These are phyloP conservation scores for Fistularia tabacaria DNA, from an alignment of 2,797 vertebrate species.

Conservation along the genomic window DNA sequence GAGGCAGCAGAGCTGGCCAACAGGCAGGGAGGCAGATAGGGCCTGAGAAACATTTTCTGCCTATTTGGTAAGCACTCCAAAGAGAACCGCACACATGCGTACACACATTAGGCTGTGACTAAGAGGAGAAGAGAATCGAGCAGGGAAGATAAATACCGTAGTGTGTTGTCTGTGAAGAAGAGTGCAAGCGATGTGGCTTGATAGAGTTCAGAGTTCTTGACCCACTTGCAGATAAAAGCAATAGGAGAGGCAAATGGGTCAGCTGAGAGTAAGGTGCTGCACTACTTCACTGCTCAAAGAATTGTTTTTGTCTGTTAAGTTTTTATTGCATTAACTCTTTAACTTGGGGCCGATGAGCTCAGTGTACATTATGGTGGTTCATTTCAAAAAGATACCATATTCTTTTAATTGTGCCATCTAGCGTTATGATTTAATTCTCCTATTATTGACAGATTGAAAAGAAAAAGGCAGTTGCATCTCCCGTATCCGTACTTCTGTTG, in stretches of 20 bases:
- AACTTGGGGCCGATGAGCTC: slow-evolving; percentile 6
- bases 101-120: slow-evolving; percentile 30
- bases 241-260: slow-evolving; percentile 65
- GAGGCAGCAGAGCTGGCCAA: slow-evolving; percentile 69
- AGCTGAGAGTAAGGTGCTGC: slow-evolving; percentile 54
- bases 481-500: slow-evolving; percentile 30
- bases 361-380: slow-evolving; percentile 11
- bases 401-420: slow-evolving; percentile 18
- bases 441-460: slow-evolving; percentile 33
- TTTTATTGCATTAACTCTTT: slow-evolving; percentile 25
- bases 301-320: slow-evolving; percentile 25
- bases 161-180: slow-evolving; percentile 41
- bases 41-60: slow-evolving; percentile 69
- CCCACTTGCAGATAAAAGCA: slow-evolving; percentile 72
- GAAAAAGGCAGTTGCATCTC: slow-evolving; percentile 39
- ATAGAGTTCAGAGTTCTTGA: slow-evolving; percentile 76
- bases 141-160: slow-evolving; percentile 46
- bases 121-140: slow-evolving; percentile 42
- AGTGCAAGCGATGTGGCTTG: slow-evolving; percentile 55
- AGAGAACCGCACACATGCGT: slow-evolving; percentile 35
- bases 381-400: neutral
- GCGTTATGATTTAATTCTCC: slow-evolving; percentile 35
- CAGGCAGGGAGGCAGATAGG: slow-evolving; percentile 66
- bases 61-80: slow-evolving; percentile 75
- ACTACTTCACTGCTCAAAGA: slow-evolving; percentile 18